Evolutionary conservation across 2,113 vertebrate genomes (phyloP).

Genomic region (Phyllostomus discolor): DNA sequence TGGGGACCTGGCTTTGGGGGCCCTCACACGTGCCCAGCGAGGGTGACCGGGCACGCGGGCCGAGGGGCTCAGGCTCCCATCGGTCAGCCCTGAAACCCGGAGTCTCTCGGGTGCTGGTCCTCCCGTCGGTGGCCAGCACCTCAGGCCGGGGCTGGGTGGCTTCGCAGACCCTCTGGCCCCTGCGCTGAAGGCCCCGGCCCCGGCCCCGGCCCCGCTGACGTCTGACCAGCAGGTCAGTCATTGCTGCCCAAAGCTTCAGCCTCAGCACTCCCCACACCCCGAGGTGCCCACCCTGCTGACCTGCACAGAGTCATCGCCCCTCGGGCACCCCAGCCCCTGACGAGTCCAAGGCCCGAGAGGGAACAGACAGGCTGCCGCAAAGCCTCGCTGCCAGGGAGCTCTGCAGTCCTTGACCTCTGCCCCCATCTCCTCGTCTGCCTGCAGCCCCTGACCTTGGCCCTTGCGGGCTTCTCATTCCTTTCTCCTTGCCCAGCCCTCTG

Average conservation of each 20-base stretch:
- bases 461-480: background rate
- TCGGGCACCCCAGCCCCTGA: too few relatives aligned
- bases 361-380: accelerated
- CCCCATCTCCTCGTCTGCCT: background rate
- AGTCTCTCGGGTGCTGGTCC: background rate
- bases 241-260: background rate
- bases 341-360: background rate
- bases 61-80: too few relatives aligned
- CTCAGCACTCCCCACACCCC: background rate
- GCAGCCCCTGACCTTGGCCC: background rate
- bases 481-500: background rate
- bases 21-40: accelerated
- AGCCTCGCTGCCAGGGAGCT: background rate
- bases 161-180: too few relatives aligned
- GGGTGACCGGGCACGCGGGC: accelerated
- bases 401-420: background rate
- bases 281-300: accelerated
- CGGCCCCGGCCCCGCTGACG: background rate
- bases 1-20: background rate
- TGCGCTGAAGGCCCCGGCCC: background rate
- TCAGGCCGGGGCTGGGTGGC: background rate
- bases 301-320: background rate
- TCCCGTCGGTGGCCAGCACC: background rate
- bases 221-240: background rate
- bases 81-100: accelerated